Percentiles rank a stretch among this genome's conserved stretches.
Evolutionary conservation across 2,113 vertebrate species (phyloP).

Genomic region (Cottus gobio): DNA sequence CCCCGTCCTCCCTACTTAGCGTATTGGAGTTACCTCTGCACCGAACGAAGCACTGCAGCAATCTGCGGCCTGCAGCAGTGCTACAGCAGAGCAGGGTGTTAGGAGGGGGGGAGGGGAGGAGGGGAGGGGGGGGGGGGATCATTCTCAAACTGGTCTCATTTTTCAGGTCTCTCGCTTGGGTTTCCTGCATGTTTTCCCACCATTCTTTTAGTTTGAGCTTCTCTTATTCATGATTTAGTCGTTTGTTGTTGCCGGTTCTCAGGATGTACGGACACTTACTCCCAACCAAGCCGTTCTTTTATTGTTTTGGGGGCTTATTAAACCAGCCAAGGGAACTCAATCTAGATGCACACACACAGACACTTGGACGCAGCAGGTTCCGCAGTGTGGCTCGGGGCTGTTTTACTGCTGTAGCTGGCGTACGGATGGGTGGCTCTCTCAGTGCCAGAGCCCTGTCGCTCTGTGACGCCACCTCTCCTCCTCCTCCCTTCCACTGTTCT

Average conservation of each 20-base stretch:
- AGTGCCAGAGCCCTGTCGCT: not conserved
- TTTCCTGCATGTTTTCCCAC: not conserved
- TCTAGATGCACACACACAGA: constrained; percentile 4
- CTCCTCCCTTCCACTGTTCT: constrained; percentile 43
- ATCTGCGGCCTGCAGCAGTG: constrained; percentile 37
- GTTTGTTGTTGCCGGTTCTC: not conserved
- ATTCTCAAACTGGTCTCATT: not conserved
- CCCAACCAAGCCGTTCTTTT: not conserved
- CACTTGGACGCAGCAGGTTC: constrained; percentile 18
- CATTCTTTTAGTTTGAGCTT: not conserved
- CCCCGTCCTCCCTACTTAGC: constrained; percentile 34
- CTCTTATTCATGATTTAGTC: not conserved
- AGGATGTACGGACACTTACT: not conserved
- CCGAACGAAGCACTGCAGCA: constrained; percentile 57
- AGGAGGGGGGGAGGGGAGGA: not conserved
- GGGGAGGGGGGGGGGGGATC: not conserved
- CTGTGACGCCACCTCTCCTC: constrained; percentile 44
- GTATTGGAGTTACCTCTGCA: constrained; percentile 55
- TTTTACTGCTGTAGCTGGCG: constrained; percentile 24
- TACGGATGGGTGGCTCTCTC: constrained; percentile 35
- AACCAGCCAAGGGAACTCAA: not conserved
- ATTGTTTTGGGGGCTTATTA: not conserved
- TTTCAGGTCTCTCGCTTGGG: not conserved
- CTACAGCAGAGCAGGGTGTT: constrained; percentile 13
- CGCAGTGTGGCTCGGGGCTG: constrained; percentile 36